Evolutionary conservation across 2,888 invertebrate genomes (phyloP).

Genomic region (Tetranychus piercei): DNA sequence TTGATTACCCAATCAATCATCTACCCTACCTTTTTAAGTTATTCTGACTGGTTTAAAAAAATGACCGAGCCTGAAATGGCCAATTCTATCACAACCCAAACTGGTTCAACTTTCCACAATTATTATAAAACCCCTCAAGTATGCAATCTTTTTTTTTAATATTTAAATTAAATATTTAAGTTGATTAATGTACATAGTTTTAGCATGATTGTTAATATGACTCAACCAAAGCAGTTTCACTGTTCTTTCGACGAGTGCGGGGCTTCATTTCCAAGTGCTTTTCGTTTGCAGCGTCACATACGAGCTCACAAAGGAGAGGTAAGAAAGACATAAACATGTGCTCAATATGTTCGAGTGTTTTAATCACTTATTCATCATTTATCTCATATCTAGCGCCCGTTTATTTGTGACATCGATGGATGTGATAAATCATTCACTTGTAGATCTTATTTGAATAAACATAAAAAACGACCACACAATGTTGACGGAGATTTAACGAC

Average conservation of each 20-base stretch:
- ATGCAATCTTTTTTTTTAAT: no score
- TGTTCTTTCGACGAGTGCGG: slow-evolving; percentile 13
- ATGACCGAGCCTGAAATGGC: no score
- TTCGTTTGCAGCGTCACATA: slow-evolving; percentile 11
- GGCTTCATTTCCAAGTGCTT: background rate
- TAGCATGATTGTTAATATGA: background rate
- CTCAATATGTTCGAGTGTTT: background rate
- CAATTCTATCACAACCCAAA: no score
- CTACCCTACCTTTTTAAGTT: no score
- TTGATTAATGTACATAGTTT: no score
- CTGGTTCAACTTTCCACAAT: no score
- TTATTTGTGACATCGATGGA: slow-evolving; percentile 5
- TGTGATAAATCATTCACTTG: slow-evolving; percentile 15
- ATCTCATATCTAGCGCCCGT: slow-evolving; percentile 10
- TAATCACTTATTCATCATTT: background rate
- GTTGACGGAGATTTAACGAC: background rate
- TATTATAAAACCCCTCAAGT: no score
- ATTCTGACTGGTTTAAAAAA: no score
- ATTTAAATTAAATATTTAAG: no score
- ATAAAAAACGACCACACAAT: slow-evolving; percentile 12
- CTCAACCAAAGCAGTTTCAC: background rate
- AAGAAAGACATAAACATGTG: background rate
- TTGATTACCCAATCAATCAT: no score
- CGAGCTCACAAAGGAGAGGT: slow-evolving; percentile 19
- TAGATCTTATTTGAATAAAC: slow-evolving; percentile 15